These are phyloP conservation scores for Drosophila grimshawi DNA, from an alignment of 1,140 invertebrate genomes.

Conservation along the genomic window DNA sequence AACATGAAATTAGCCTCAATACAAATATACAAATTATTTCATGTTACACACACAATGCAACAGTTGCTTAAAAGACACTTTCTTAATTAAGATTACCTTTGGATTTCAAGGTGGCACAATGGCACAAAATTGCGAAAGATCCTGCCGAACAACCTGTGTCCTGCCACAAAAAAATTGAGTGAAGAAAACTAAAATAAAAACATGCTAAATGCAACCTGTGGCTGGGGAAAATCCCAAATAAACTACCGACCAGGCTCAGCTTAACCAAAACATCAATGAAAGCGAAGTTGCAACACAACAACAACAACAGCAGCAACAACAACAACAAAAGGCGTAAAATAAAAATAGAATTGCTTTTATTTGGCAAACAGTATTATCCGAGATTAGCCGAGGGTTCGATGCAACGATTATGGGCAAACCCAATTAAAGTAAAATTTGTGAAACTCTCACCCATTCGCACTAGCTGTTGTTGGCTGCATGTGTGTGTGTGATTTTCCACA, in stretches of 20 bases:
- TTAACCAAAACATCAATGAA: constrained; percentile 59
- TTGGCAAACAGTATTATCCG: constrained; percentile 82
- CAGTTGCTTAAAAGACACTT: constrained; percentile 1
- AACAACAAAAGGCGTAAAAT: constrained; percentile 54
- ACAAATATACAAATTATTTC: constrained; percentile 22
- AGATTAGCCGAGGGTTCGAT: constrained; percentile 83
- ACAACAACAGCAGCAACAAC: constrained; percentile 12
- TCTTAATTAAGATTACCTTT: constrained; percentile 26
- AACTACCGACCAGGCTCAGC: not conserved
- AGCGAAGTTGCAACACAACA: constrained; percentile 17
- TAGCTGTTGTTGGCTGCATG: not conserved
- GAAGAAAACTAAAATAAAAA: not conserved
- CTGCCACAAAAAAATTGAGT: not conserved
- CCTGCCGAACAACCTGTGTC: constrained; percentile 19
- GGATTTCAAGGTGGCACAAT: constrained; percentile 10
- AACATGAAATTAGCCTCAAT: constrained; percentile 20
- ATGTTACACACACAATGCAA: constrained; percentile 13
- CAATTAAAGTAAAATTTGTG: constrained; percentile 76
- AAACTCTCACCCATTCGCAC: constrained; percentile 22
- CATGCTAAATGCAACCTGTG: constrained; percentile 9
- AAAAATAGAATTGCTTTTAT: constrained; percentile 80
- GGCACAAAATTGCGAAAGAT: constrained; percentile 25
- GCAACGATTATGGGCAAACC: constrained; percentile 82
- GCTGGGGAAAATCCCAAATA: not conserved
- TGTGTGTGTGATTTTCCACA: constrained; percentile 71